A percentile compares a stretch with the other conserved stretches of the same genome.
Conservation (phyloP, 2,888 invertebrate genomes). For the Campopleginae sp. region DNA sequence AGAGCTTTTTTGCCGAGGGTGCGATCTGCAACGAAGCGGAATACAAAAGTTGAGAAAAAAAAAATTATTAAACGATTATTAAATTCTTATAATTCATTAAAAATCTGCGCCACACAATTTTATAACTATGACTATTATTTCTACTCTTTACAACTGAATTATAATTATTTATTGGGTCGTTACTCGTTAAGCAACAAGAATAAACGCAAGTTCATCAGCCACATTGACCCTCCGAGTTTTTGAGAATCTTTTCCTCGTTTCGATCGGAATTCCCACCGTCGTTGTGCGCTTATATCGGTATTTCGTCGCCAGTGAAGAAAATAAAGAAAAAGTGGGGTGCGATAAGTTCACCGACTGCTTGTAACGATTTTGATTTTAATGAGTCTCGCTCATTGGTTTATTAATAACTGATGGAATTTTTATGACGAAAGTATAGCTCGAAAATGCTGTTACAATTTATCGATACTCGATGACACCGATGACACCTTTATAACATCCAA, state of each 20-base stretch:
- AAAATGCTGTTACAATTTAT: conserved; percentile 2
- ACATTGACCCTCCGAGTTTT: conserved; percentile 23
- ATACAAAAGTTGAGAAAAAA: conserved; percentile 70
- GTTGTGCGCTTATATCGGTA: conserved; percentile 4
- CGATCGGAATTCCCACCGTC: conserved; percentile 1
- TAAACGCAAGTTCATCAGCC: conserved; percentile 29
- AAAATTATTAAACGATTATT: conserved; percentile 68
- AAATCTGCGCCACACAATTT: conserved; percentile 13
- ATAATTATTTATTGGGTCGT: conserved; percentile 21
- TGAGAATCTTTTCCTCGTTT: conserved; percentile 7
- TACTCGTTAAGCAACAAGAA: neutral
- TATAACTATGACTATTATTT: conserved; percentile 12
- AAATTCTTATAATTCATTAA: neutral
- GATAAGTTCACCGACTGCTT: conserved; percentile 46
- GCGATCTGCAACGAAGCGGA: conserved; percentile 90
- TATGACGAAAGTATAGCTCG: neutral
- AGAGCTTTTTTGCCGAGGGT: conserved; percentile 96
- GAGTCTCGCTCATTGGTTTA: conserved; percentile 22
- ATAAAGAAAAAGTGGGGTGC: conserved; percentile 9
- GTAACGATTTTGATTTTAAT: conserved; percentile 33
- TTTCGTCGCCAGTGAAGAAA: conserved; percentile 3
- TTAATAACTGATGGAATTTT: neutral
- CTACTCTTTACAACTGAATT: neutral
- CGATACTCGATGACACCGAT: neutral
- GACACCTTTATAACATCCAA: neutral